Percentiles rank a stretch among this genome's conserved stretches.
Evolutionary conservation across 2,888 invertebrate genomes (phyloP).

Genomic region (Drosophila nigricruria): DNA sequence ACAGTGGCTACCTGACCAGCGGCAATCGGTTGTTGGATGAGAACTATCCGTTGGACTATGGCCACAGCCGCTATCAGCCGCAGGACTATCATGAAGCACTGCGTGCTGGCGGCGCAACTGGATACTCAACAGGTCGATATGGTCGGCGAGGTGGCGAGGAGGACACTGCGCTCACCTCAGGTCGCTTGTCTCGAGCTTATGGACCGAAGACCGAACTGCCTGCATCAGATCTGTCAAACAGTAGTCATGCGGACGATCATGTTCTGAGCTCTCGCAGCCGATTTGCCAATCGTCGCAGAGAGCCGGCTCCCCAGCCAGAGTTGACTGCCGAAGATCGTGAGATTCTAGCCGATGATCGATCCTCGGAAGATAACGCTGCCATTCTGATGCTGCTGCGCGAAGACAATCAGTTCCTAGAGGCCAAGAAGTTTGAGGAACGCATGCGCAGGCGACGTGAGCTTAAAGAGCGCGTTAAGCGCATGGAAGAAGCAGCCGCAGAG

Average conservation of each 20-base stretch:
- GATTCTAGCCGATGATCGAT: constrained; percentile 85
- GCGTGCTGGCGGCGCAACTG: constrained; percentile 74
- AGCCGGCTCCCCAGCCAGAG: constrained; percentile 57
- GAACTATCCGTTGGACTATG: constrained; percentile 81
- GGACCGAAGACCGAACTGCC: constrained; percentile 71
- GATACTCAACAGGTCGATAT: constrained; percentile 71
- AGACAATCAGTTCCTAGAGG: constrained; percentile 85
- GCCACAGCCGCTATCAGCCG: constrained; percentile 74
- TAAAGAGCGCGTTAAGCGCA: constrained; percentile 93
- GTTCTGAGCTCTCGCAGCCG: constrained; percentile 73
- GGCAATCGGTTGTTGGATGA: constrained; percentile 74
- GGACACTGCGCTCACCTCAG: constrained; percentile 38
- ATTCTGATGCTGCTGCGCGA: constrained; percentile 85
- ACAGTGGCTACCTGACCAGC: constrained; percentile 83
- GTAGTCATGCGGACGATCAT: constrained; percentile 51
- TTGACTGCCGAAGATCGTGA: constrained; percentile 83
- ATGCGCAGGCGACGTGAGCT: constrained; percentile 93
- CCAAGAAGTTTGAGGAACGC: constrained; percentile 88
- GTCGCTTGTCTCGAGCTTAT: constrained; percentile 68
- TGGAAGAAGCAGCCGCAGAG: constrained; percentile 86
- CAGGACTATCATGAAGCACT: constrained; percentile 82
- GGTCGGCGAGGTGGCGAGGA: constrained; percentile 73
- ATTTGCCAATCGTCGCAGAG: constrained; percentile 75
- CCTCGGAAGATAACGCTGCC: constrained; percentile 87
- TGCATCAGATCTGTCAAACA: constrained; percentile 37